These are phyloP conservation scores for Hypsopygia costalis DNA, from an alignment of 2,888 invertebrate genomes.

Conservation along the genomic window DNA sequence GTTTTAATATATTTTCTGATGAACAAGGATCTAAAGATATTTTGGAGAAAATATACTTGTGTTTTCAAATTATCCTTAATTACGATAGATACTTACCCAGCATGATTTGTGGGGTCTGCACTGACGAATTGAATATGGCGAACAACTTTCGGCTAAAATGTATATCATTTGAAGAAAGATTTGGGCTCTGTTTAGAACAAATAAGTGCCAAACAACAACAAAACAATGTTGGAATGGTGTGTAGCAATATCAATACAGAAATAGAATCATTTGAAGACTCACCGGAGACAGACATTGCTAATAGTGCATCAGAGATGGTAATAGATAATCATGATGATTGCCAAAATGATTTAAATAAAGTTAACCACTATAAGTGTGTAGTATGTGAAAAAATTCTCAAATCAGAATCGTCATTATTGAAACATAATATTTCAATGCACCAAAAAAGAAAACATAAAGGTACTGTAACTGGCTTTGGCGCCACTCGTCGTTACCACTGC, in stretches of 20 bases:
- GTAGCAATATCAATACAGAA: background rate
- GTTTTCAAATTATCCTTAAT: constrained; percentile 50
- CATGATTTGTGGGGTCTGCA: constrained; percentile 48
- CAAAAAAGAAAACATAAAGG: constrained; percentile 54
- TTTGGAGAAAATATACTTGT: constrained; percentile 43
- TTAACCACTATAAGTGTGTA: constrained; percentile 33
- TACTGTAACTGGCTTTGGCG: constrained; percentile 59
- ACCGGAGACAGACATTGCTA: constrained; percentile 13
- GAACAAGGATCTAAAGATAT: constrained; percentile 35
- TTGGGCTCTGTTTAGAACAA: constrained; percentile 19
- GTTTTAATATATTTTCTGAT: constrained; percentile 33
- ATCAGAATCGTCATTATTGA: constrained; percentile 45
- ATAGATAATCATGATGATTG: background rate
- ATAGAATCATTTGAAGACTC: constrained; percentile 13
- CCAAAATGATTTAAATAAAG: constrained; percentile 2
- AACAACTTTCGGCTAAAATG: constrained; percentile 55
- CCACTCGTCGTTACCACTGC: constrained; percentile 58
- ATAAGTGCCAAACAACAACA: background rate
- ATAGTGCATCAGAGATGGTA: constrained; percentile 8
- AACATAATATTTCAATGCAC: constrained; percentile 60
- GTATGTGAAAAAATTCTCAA: constrained; percentile 54
- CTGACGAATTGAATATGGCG: constrained; percentile 44
- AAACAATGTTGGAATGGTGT: background rate
- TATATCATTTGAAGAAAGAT: constrained; percentile 44
- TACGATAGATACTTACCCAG: constrained; percentile 40